Conservation (phyloP, 2,797 vertebrate species). For the Semaprochilodus insignis region DNA sequence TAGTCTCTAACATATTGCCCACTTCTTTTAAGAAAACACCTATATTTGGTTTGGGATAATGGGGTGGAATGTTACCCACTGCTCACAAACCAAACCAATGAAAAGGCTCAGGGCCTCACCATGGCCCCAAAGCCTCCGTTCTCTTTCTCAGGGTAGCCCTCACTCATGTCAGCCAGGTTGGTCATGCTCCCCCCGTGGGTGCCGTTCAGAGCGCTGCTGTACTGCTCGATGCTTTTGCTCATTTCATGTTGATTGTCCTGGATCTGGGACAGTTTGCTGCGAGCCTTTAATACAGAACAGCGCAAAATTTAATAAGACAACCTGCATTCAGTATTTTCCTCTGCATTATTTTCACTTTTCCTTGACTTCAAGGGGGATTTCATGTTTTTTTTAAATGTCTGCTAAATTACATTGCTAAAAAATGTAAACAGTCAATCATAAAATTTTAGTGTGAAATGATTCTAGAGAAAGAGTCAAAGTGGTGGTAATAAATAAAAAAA, state of each 20-base stretch:
- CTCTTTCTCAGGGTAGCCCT: conserved; percentile 83
- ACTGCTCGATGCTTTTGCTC: conserved; percentile 87
- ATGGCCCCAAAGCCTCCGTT: conserved; percentile 81
- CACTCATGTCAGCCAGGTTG: conserved; percentile 88
- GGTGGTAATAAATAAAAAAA: too few species aligned
- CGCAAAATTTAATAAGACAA: background rate
- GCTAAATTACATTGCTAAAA: too few species aligned
- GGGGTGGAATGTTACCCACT: background rate
- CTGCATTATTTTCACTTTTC: background rate
- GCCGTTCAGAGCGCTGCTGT: conserved; percentile 86
- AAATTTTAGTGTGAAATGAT: too few species aligned
- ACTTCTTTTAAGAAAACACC: background rate
- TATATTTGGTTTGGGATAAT: background rate
- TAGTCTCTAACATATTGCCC: too few species aligned
- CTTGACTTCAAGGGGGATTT: background rate
- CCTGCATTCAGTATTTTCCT: too few species aligned
- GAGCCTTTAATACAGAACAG: conserved; percentile 71
- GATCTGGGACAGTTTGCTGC: conserved; percentile 89
- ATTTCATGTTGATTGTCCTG: conserved; percentile 92
- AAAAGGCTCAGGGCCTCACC: conserved; percentile 73
- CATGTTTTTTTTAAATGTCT: too few species aligned
- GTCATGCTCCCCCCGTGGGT: conserved; percentile 87
- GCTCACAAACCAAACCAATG: background rate
- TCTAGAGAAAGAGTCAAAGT: too few species aligned
- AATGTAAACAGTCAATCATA: too few species aligned